Conservation (phyloP, 2,888 invertebrate species). For the Dascillus cervinus region DNA sequence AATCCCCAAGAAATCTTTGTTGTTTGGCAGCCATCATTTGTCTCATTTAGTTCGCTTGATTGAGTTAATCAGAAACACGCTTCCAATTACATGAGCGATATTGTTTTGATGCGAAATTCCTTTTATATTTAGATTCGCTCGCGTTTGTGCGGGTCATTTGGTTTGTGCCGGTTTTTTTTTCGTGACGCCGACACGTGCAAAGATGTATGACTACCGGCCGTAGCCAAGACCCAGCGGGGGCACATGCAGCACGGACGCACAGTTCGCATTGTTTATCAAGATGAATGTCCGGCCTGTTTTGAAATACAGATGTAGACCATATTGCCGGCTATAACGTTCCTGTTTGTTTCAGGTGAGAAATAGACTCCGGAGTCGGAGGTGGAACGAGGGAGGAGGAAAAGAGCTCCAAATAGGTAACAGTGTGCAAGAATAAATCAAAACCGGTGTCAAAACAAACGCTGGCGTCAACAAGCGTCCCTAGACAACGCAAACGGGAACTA, state of each 20-base stretch:
- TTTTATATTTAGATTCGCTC: too few relatives aligned
- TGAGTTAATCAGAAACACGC: slow-evolving; percentile 31
- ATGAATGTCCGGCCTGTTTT: neutral
- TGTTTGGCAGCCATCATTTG: slow-evolving; percentile 30
- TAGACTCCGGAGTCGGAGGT: slow-evolving; percentile 1
- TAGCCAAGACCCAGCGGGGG: neutral
- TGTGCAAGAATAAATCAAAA: slow-evolving; percentile 7
- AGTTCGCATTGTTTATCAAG: slow-evolving; percentile 1
- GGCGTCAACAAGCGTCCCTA: slow-evolving; percentile 7
- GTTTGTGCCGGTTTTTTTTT: too few relatives aligned
- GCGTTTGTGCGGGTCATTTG: too few relatives aligned
- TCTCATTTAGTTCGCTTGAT: slow-evolving; percentile 31
- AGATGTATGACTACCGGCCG: neutral
- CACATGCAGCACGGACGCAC: neutral
- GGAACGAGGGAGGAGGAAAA: neutral
- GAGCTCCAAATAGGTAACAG: too few relatives aligned
- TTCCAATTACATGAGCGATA: too few relatives aligned
- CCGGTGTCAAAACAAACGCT: slow-evolving; percentile 4
- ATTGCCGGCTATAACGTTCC: slow-evolving; percentile 1
- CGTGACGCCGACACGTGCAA: neutral
- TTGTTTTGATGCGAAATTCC: too few relatives aligned
- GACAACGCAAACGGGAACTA: slow-evolving; percentile 19
- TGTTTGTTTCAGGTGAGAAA: slow-evolving; percentile 8
- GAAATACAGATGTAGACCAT: neutral
- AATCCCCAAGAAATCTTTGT: slow-evolving; percentile 18